phyloP scores from a whole-genome alignment of 2,888 invertebrate species.

The Taphrorychus bicolor region DNA sequence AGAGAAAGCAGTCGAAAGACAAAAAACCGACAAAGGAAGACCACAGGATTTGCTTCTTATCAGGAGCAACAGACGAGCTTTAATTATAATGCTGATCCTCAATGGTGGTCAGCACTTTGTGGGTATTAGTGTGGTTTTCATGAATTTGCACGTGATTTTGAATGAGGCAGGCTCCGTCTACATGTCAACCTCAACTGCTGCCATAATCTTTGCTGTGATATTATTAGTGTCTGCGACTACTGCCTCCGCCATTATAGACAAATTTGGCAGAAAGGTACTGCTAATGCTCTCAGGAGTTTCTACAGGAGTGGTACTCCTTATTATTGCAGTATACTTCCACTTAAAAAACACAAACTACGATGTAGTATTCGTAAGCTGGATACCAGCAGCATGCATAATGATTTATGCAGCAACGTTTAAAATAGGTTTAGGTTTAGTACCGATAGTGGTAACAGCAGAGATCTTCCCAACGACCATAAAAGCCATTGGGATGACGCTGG shows the following conservation, averaged over 20 bases:
- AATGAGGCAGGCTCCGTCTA: conserved; percentile 54
- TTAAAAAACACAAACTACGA: conserved; percentile 50
- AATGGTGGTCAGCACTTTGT: conserved; percentile 57
- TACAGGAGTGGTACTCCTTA: conserved; percentile 52
- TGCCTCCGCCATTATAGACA: conserved; percentile 54
- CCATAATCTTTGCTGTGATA: conserved; percentile 55
- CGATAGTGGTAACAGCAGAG: conserved; percentile 57
- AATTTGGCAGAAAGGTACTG: conserved; percentile 55
- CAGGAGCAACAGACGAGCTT: conserved; percentile 54
- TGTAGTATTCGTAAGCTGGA: conserved; percentile 52
- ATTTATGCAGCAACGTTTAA: conserved; percentile 55
- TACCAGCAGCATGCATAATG: conserved; percentile 56
- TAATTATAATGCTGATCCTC: conserved; percentile 55
- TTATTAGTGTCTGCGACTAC: conserved; percentile 53
- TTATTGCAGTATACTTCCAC: conserved; percentile 55
- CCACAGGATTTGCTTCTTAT: conserved; percentile 54
- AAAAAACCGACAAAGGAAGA: conserved; percentile 53
- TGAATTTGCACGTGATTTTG: conserved; percentile 58
- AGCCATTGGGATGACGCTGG: conserved; percentile 57
- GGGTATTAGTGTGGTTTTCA: conserved; percentile 57
- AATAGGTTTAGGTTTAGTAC: conserved; percentile 56
- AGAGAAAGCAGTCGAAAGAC: conserved; percentile 51
- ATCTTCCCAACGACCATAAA: conserved; percentile 58
- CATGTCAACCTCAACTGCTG: conserved; percentile 49
- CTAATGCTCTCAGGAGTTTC: conserved; percentile 52